A percentile compares a stretch with the other conserved stretches of the same genome.
Conservation (phyloP, 1,140 invertebrate species). For the Pectinophora gossypiella region DNA sequence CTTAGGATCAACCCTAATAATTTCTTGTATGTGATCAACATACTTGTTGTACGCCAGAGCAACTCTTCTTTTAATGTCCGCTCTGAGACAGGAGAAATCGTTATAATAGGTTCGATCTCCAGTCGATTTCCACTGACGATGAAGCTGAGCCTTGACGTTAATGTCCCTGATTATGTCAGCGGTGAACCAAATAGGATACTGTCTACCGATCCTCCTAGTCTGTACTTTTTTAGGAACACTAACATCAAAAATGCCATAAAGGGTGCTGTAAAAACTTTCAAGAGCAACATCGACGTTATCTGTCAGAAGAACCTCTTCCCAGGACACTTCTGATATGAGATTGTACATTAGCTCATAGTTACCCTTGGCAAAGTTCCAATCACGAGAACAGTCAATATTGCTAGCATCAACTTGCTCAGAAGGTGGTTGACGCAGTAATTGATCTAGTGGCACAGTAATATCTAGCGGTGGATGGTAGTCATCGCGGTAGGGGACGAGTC, state of each 20-base stretch:
- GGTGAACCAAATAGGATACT: constrained; percentile 6
- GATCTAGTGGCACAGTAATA: not conserved
- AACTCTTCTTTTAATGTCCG: not conserved
- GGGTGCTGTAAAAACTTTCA: constrained; percentile 1
- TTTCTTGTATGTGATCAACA: not conserved
- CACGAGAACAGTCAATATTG: not conserved
- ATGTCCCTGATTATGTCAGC: constrained; percentile 6
- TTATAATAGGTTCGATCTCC: not conserved
- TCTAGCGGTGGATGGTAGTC: constrained; percentile 8
- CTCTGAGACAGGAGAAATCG: not conserved
- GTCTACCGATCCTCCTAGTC: not conserved
- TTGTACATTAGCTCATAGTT: not conserved
- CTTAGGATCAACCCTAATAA: not conserved
- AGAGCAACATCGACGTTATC: not conserved
- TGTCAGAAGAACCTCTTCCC: not conserved
- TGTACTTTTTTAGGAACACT: constrained; percentile 1
- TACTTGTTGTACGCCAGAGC: not conserved
- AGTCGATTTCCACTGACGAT: constrained; percentile 4
- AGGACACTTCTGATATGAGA: not conserved
- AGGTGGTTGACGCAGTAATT: too few species aligned
- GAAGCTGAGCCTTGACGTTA: not conserved
- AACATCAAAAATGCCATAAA: constrained; percentile 2
- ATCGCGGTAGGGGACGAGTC: constrained; percentile 1
- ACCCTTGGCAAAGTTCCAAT: constrained; percentile 6
- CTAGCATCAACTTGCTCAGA: too few species aligned